Base-by-base conservation (phyloP, 1,140 invertebrate species). In the Achroia grisella region DNA sequence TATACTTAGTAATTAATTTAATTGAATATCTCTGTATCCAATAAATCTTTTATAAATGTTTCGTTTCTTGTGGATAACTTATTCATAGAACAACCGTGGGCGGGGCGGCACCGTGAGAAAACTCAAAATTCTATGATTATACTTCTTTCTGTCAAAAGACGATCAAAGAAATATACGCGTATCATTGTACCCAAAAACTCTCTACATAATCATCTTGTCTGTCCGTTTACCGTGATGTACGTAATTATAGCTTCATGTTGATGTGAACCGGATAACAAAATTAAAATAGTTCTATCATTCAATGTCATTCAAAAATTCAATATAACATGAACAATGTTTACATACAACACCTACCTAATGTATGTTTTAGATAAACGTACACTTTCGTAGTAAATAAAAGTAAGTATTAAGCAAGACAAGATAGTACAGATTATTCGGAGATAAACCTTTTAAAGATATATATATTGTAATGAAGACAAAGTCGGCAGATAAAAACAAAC, bases 391-490 rank as follows among this genome's bases (percentile, higher is more conserved):
- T 23, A 23, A 23, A 23, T 23, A 23, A 23, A 23, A 6, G 17
- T 23, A 23, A 23, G 17, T 23, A 6, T 23, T 23, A 23, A 23
- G 17, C 17, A 23, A 23, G 17, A 23, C 17, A 23, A 62, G 70
- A 73, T 76, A 70, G 39, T 37, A 50, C 54, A 39, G 62, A 71
- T 72, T 62, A 56, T 59, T 60, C 47, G 48, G 48, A 68, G 65
- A 64, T 66, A 69, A 62, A 32, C 56, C 50, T 68, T 68, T 42
- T 44, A 43, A 60, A 74, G 68, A 77, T 83, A 78, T 74, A 77
- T 83, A 78, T 74, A 78, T 76, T 60, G 61, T 75, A 70, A 80
- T 70, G 64, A 69, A 65, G 67, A 78, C 74, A 76, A 76, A 60
- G 60, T 62, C 62, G 58, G 48, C 49, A 62, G 76, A 85, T 85